These are phyloP conservation scores for Epinephelus coioides DNA, from an alignment of 2,797 vertebrate genomes.

Conservation along the genomic window DNA sequence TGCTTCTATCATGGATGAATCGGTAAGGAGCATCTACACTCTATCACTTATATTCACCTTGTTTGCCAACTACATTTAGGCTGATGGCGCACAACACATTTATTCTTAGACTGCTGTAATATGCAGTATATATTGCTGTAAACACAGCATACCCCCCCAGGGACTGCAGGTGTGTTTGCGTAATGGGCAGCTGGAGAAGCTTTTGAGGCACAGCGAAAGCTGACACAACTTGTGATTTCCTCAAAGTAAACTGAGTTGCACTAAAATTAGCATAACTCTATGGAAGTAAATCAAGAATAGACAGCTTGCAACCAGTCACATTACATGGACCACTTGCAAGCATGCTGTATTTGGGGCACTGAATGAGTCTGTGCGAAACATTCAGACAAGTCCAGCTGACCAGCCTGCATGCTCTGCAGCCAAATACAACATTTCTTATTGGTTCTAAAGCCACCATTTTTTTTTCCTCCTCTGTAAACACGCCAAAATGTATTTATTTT, in stretches of 20 bases:
- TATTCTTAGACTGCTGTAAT: not conserved
- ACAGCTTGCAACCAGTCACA: not conserved
- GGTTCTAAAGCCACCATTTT: conserved; percentile 20
- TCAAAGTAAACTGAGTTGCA: conserved; percentile 1
- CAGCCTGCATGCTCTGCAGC: conserved; percentile 7
- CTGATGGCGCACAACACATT: not conserved
- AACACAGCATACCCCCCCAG: fast-evolving
- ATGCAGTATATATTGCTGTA: not conserved
- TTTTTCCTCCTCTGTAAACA: conserved; percentile 34
- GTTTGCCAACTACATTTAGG: not conserved
- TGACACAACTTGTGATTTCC: not conserved
- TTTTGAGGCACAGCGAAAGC: conserved; percentile 2
- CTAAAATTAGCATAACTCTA: not conserved
- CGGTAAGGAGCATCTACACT: conserved; percentile 86
- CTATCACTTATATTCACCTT: not conserved
- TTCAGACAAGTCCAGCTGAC: conserved; percentile 19
- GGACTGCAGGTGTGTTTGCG: conserved; percentile 24
- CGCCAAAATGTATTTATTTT: conserved; percentile 29
- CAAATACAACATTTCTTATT: conserved; percentile 43
- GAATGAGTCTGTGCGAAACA: conserved; percentile 15
- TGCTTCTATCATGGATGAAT: conserved; percentile 99
- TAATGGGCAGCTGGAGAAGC: conserved; percentile 5
- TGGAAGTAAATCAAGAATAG: conserved; percentile 3
- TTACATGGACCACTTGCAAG: conserved; percentile 5
- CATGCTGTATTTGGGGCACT: conserved; percentile 25